These are phyloP conservation scores for Clarias magur DNA, from an alignment of 2,113 vertebrate genomes.

Conservation along the genomic window DNA sequence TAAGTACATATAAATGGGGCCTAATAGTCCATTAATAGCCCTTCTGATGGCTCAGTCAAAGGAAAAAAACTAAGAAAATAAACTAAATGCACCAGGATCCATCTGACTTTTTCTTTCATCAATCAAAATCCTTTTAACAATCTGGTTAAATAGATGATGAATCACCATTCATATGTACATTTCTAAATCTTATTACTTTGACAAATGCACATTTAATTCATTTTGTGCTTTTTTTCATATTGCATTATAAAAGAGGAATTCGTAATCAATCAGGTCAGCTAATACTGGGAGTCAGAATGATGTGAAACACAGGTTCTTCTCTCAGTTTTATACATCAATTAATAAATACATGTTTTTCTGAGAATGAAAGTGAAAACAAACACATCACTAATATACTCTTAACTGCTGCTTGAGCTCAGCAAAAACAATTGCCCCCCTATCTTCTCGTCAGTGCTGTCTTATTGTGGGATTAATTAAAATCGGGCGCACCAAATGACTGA, in stretches of 20 bases:
- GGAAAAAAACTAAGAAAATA: not conserved
- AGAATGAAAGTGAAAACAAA: not conserved
- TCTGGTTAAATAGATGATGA: not conserved
- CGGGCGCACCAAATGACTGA: slow-evolving; percentile 42
- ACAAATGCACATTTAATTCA: not conserved
- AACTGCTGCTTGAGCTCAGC: not conserved
- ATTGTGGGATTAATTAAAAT: slow-evolving; percentile 57
- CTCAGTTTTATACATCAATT: not conserved
- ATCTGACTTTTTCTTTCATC: not conserved
- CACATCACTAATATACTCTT: not conserved
- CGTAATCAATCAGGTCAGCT: not conserved
- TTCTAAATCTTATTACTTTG: not conserved
- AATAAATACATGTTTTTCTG: not conserved
- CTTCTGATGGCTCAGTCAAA: not conserved
- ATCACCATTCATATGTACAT: not conserved
- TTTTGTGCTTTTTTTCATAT: not conserved
- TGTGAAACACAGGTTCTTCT: not conserved
- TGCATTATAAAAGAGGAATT: not conserved
- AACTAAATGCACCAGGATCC: not conserved
- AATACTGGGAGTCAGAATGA: not conserved
- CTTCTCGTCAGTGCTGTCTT: slow-evolving; percentile 41
- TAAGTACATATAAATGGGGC: not conserved
- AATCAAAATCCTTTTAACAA: not conserved
- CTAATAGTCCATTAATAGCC: not conserved
- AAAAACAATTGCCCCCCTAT: not conserved